These are phyloP conservation scores for Eupithecia subfuscata DNA, from an alignment of 2,888 invertebrate genomes.

Conservation along the genomic window DNA sequence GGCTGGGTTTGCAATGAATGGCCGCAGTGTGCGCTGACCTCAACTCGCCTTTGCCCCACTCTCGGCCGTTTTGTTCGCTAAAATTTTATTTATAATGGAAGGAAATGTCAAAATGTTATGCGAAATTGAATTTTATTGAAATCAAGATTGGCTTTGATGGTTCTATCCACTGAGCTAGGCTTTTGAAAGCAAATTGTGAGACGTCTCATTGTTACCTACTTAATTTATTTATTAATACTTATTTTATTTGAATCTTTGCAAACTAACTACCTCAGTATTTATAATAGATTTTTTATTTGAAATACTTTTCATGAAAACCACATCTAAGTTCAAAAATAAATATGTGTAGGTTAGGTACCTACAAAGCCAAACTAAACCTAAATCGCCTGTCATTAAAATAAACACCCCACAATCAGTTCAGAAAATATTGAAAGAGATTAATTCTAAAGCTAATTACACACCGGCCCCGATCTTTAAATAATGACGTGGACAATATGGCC, in stretches of 20 bases:
- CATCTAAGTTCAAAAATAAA: no score
- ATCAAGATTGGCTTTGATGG: neutral
- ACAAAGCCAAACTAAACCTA: neutral
- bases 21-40: slow-evolving; percentile 42
- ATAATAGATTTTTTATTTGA: no score
- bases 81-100: slow-evolving; percentile 42
- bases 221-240: no score
- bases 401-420: slow-evolving; percentile 29
- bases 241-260: no score
- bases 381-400: neutral
- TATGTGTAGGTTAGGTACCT: no score
- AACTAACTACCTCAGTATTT: no score
- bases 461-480: slow-evolving; percentile 56
- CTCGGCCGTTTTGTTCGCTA: slow-evolving; percentile 42
- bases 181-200: neutral
- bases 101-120: slow-evolving; percentile 23
- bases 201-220: no score
- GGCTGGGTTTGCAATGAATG: slow-evolving; percentile 46
- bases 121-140: neutral
- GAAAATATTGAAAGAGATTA: slow-evolving; percentile 52
- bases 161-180: neutral
- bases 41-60: slow-evolving; percentile 34
- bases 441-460: slow-evolving; percentile 61
- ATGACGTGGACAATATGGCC: slow-evolving; percentile 59
- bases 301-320: no score